Evolutionary conservation across 2,113 vertebrate species (phyloP), one percentile per base, ranked within the genome.

Genomic region (Apus apus): DNA sequence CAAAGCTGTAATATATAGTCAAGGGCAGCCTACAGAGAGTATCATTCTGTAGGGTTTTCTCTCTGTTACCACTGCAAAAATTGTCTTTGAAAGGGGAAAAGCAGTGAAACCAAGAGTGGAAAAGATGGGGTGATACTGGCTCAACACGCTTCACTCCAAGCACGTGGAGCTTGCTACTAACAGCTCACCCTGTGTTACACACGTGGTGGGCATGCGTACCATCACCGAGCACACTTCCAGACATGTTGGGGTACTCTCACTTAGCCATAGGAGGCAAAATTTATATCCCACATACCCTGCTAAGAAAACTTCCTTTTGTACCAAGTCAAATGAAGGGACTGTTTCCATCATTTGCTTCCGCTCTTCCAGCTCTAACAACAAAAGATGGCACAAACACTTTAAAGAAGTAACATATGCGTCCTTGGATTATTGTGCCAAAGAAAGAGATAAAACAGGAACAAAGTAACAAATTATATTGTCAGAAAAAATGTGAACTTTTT

Each of bases 391-490:
- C 89, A 94, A 95, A 93, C 58, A 64, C 68, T 50, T 45, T 27
- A 73, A 84, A 97, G 90, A 95, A 97, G 87, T 58, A 95, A 86
- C 90, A 71, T 75, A 73, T 34, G 92, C 79, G 4, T 38, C 73
- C 77, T 87, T 12, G 73, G 93, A 85, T 78, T 84, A 89, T 78
- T 65, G 91, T 94, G 95, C 95, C 3, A 64, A 89, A 96, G 94
- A 97, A 95, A 97, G 94, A 97, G 97, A 97, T 96, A 96, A 96
- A 97, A 95, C 96, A 97, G 92, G 98, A 98, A 98, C 97, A 98
- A 98, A 98, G 98, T 97, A 98, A 98, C 98, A 98, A 98, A 98
- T 98, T 98, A 98, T 98, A 97, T 95, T 98, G 98, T 98, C 98
- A 98, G 98, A 96, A 97, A 97, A 97, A 98, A 97, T 91, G 97